Base-by-base conservation (phyloP, 2,888 invertebrate genomes). In the Tanaodytes sp. region DNA sequence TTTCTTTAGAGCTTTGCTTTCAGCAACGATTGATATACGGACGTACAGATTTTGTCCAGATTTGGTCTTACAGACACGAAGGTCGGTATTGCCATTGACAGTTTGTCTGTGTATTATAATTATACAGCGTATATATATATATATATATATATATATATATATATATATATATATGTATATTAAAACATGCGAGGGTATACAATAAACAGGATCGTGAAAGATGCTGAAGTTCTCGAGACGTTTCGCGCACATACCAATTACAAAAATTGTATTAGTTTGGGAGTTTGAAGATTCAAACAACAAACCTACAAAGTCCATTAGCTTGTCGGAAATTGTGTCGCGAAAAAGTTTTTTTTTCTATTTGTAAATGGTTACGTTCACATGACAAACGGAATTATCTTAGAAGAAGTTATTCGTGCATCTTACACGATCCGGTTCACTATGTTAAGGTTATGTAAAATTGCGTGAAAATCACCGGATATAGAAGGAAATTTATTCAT, bases 401-500 rank as follows among this genome's bases (percentile, higher is more conserved):
- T n/a, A n/a, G n/a, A 43, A 43, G 27, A 43, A 43, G 45, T 52
- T 39, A 45, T 62, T 20, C 31, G 23, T 27, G 64, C 57, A 64
- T 3, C 57, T 64, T 57, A 51, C 51, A 37, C 14, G 39, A 40
- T 58, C 46, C 30, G 5, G n/a, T 33, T 27, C 45, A 45, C 12
- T 39, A 51, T 16, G 37, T 18, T 37, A 51, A 51, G 31, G 11
- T 30, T 19, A 18, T 40, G 57, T 39, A 31, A 20, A 55, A 45
- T 40, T 39, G 43, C 30, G 49, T 57, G 69, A 55, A 39, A 61
- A 55, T 69, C 55, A 33, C 48, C 45, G 55, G 45, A 61, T 57
- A 64, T 59, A 33, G 33, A 42, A 63, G 57, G 59, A 36, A 43
- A 37, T 55, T 20, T 64, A 51, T n/a, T n/a, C n/a, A n/a, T n/a